These are phyloP conservation scores for Triplophysa tibetana DNA, from an alignment of 2,113 vertebrate genomes.

Conservation along the genomic window DNA sequence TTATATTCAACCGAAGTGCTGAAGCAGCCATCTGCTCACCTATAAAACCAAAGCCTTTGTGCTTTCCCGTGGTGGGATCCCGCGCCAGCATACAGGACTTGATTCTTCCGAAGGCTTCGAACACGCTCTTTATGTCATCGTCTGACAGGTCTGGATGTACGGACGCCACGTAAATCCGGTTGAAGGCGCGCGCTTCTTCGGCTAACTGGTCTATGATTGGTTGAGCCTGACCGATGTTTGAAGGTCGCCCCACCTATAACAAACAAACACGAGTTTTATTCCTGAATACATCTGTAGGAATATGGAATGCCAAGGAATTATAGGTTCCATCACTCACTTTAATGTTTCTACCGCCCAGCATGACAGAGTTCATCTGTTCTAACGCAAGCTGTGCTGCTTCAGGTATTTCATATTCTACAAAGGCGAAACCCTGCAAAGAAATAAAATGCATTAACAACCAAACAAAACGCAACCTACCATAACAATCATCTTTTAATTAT, in stretches of 20 bases:
- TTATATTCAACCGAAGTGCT: conserved; percentile 47
- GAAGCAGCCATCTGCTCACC: conserved; percentile 74
- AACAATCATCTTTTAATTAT: not conserved
- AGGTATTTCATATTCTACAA: conserved; percentile 97
- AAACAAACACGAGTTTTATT: not conserved
- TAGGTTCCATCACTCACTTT: conserved; percentile 77
- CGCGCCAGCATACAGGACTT: conserved; percentile 93
- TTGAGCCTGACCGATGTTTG: conserved; percentile 97
- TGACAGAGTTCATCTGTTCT: conserved; percentile 99
- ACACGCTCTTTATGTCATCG: conserved; percentile 98
- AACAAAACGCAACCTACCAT: not conserved
- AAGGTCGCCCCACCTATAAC: conserved; percentile 92
- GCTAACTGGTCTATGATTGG: conserved; percentile 98
- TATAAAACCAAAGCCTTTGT: conserved; percentile 97
- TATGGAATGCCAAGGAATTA: not conserved
- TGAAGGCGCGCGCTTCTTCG: conserved; percentile 95
- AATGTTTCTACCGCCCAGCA: conserved; percentile 96
- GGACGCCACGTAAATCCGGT: conserved; percentile 96
- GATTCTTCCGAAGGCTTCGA: conserved; percentile 97
- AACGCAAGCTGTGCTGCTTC: conserved; percentile 96
- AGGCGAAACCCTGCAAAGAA: conserved; percentile 89
- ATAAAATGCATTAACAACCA: not conserved
- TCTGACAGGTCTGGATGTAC: conserved; percentile 97
- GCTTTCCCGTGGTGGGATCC: conserved; percentile 94
- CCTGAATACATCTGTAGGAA: not conserved